Evolutionary conservation across 2,113 vertebrate species (phyloP), one percentile per base, ranked within the genome.

Genomic region (Podocnemis expansa): DNA sequence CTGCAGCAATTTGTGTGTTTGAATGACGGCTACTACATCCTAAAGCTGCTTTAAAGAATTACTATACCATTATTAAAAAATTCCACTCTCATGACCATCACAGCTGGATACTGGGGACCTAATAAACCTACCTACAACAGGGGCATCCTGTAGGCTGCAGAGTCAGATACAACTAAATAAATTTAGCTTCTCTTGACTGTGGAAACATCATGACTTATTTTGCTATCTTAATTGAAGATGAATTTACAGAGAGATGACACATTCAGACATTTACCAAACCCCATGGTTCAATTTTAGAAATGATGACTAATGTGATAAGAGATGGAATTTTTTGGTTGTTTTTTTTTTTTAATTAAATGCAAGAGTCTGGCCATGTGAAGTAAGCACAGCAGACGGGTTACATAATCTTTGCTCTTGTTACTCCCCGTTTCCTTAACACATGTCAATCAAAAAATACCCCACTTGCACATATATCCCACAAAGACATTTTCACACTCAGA

Each of bases 391-490:
- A 95, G 80, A 93, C 87, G 78, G 24, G 75, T 96, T 97, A 96
- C 85, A 16, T n/a, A 97, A 95, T 27, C 88, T 90, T 95, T 89
- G 96, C 87, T 97, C 91, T 94, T 89, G 95, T 95, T 96, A 96
- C 94, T 95, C 92, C 93, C 89, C 58, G 54, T 90, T 95, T 97
- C 93, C 93, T 96, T 95, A 16, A 14, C 1, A 5, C 82, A 95
- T 90, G 93, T 96, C 92, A 96, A 93, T 93, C 94, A 96, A 97
- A n/a, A 97, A 94, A 89, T 93, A 96, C 97, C 96, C 94, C 91
- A 95, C 78, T 96, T 97, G 94, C 85, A 95, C 84, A 94, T 95
- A 88, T 96, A 92, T 91, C 4, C 89, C 86, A 95, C 89, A 95
- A n/a, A 96, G 56, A 94, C 92, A 97, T 0, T 80, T 96, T 95